Conservation (phyloP, 2,797 vertebrate genomes). For the Parauchenoglanis ngamensis region DNA sequence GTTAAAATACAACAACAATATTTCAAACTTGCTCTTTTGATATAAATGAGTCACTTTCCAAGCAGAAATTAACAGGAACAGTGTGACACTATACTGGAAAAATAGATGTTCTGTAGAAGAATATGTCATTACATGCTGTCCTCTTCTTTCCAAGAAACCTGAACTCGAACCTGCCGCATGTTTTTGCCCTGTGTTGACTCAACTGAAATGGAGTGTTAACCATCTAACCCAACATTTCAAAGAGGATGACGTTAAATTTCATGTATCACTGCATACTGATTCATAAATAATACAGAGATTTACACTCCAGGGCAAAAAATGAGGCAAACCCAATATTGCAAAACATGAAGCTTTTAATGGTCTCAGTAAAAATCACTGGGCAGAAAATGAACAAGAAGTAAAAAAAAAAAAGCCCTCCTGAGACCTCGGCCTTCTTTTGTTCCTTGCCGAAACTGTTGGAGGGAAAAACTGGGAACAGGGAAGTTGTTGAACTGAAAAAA, state of each 20-base stretch:
- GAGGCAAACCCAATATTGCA: no score
- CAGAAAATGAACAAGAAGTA: no score
- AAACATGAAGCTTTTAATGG: no score
- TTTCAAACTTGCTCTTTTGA: slow-evolving; percentile 62
- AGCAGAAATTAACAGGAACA: slow-evolving; percentile 63
- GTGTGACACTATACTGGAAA: slow-evolving; percentile 66
- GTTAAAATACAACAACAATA: slow-evolving; percentile 60
- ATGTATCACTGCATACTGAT: no score
- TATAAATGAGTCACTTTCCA: slow-evolving; percentile 65
- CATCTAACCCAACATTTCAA: not conserved
- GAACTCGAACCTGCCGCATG: not conserved
- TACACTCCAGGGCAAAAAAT: no score
- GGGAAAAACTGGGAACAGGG: no score
- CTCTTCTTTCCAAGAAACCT: slow-evolving; percentile 46
- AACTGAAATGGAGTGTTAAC: not conserved
- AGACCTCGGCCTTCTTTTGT: no score
- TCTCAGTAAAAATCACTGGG: no score
- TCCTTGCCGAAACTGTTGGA: no score
- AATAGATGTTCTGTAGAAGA: slow-evolving; percentile 76
- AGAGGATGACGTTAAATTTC: not conserved
- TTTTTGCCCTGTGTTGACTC: not conserved
- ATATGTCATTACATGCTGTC: slow-evolving; percentile 59
- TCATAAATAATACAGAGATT: not conserved
- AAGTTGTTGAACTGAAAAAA: no score
- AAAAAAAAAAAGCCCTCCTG: no score